A percentile compares a stretch with the other conserved stretches of the same genome.
These are phyloP conservation scores for Drosophila niveifrons DNA, from an alignment of 2,888 invertebrate species.

Conservation along the genomic window DNA sequence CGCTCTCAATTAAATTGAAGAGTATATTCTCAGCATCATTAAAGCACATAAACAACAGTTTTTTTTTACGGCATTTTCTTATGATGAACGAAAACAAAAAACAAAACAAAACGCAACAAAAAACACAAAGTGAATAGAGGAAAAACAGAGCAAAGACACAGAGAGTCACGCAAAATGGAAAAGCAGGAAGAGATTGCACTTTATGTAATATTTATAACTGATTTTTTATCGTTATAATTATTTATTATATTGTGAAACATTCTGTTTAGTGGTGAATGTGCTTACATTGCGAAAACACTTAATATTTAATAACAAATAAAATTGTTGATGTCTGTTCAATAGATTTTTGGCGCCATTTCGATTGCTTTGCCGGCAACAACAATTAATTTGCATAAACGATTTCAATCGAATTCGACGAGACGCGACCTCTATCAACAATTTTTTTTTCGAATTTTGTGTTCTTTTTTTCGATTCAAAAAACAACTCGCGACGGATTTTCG, in stretches of 20 bases:
- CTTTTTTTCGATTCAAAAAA: constrained; percentile 28
- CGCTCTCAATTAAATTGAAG: constrained; percentile 29
- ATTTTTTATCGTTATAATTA: constrained; percentile 17
- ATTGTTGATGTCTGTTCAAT: constrained; percentile 18
- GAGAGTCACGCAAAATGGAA: constrained; percentile 53
- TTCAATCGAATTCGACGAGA: constrained; percentile 37
- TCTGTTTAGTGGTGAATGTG: neutral
- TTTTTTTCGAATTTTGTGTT: constrained; percentile 5
- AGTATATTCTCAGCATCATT: constrained; percentile 38
- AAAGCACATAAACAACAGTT: constrained; percentile 21
- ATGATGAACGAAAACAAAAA: constrained; percentile 5
- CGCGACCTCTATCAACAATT: constrained; percentile 53
- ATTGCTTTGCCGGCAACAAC: constrained; percentile 24
- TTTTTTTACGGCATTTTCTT: constrained; percentile 16
- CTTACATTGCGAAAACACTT: constrained; percentile 39
- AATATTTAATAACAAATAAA: constrained; percentile 22
- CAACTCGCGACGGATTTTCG: constrained; percentile 55
- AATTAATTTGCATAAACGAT: constrained; percentile 49
- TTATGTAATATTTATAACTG: constrained; percentile 16
- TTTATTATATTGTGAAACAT: neutral
- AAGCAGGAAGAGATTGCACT: constrained; percentile 61
- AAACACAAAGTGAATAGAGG: constrained; percentile 4
- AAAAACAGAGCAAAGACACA: constrained; percentile 41
- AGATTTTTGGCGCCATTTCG: constrained; percentile 49
- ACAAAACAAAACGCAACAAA: constrained; percentile 18